Conservation (phyloP, 2,113 vertebrate genomes). For the Phalacrocorax pelagicus region DNA sequence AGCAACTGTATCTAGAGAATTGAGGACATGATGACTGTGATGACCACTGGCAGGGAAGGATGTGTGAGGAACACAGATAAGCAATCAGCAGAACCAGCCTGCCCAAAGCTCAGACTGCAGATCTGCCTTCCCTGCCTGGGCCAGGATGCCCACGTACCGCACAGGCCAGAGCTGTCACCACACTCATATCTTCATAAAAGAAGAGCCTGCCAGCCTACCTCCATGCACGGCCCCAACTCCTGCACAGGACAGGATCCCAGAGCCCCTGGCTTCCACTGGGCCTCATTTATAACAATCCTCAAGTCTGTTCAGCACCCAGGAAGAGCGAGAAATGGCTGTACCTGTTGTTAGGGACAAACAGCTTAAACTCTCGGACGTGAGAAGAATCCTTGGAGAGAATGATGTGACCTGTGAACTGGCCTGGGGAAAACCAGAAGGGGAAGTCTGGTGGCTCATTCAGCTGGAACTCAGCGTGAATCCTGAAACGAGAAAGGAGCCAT, state of each 20-base stretch:
- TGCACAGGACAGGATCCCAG: background rate
- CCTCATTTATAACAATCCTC: background rate
- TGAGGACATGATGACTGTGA: background rate
- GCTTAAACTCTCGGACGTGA: constrained; percentile 88
- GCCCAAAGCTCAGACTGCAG: background rate
- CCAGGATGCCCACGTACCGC: background rate
- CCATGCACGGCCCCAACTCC: fast-evolving
- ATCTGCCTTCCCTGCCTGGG: background rate
- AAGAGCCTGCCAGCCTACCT: background rate
- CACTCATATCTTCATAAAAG: background rate
- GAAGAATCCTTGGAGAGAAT: constrained; percentile 90
- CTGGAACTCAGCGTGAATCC: constrained; percentile 97
- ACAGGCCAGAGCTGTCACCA: background rate
- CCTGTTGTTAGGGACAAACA: constrained; percentile 93
- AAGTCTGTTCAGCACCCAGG: background rate
- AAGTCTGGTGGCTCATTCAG: constrained; percentile 94
- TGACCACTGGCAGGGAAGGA: background rate
- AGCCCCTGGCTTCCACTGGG: background rate
- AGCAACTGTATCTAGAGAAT: background rate
- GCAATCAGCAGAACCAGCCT: background rate
- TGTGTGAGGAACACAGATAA: background rate
- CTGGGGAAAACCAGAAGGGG: constrained; percentile 98
- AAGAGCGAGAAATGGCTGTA: constrained; percentile 4
- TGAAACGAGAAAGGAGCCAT: constrained; percentile 58
- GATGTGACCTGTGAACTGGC: constrained; percentile 93